Evolutionary conservation across 2,113 vertebrate species (phyloP), one percentile per base, ranked within the genome.

Genomic region (Anser cygnoides): DNA sequence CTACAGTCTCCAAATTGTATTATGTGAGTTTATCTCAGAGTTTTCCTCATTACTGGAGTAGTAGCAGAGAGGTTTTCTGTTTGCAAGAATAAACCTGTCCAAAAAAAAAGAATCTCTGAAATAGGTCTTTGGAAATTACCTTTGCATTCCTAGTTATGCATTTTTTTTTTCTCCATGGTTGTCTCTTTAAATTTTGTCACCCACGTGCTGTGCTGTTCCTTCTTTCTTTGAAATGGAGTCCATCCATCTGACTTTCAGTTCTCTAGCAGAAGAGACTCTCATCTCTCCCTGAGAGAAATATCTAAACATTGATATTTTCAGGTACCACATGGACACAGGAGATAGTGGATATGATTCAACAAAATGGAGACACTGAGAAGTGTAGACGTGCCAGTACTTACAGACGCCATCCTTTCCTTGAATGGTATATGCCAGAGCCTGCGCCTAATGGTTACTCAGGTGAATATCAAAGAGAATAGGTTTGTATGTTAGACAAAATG

Each of bases 311-410:
- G 78, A 67, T 39, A 25, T 76, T 97, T 96, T 79, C 72, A 98
- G 98, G 98, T 67, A 98, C 97, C 35, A 98, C 98, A 25, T 98
- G 98, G 98, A 98, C 96, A 37, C 97, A 98, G 71, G 98, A 98
- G 84, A 98, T 98, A 68, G 97, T 98, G 83, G 98, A 98, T 76
- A 97, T 98, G 97, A 93, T 98, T 77, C 97, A 98, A 66, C 94
- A 97, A 31, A 94, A 96, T 2, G 98, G 97, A 49, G 96, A 98
- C 33, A 46, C 41, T 55, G 90, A 98, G 63, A 97, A 95, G 58
- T 98, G 97, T 29, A 96, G 86, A 91, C 93, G 96, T 1, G 89
- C 91, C n/a, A 97, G 87, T 41, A 97, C 89, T 49, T 97, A 90
- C 82, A 96, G 78, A 37, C 92, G 97, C 4, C 97, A 98, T 0